Evolutionary conservation across 2,113 vertebrate species (phyloP).

Genomic region (Perca fluviatilis): DNA sequence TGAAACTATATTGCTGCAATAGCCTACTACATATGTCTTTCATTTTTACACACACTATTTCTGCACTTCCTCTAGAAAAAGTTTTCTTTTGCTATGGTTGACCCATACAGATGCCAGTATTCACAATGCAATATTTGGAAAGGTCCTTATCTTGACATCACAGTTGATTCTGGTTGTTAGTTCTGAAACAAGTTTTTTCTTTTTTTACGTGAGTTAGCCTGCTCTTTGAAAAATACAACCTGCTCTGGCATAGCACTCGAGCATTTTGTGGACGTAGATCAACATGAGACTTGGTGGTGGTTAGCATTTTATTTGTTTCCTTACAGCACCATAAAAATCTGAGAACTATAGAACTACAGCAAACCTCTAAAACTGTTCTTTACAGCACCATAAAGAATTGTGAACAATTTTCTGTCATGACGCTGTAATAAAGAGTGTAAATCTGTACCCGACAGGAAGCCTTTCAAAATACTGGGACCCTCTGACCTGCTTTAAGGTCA

Average conservation of each 20-base stretch:
- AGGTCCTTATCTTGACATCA: no score
- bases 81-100: background rate
- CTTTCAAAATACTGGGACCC: background rate
- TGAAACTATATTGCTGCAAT: background rate
- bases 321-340: background rate
- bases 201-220: background rate
- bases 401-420: constrained; percentile 13
- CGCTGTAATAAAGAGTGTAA: background rate
- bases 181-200: background rate
- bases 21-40: no score
- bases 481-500: constrained; percentile 30
- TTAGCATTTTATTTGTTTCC: constrained; percentile 15
- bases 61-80: background rate
- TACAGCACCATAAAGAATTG: background rate
- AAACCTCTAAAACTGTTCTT: background rate
- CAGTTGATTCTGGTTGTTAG: background rate
- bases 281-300: background rate
- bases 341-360: background rate
- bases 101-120: background rate
- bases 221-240: background rate
- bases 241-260: background rate
- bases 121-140: background rate
- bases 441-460: background rate
- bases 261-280: constrained; percentile 4
- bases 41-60: background rate